Percentiles rank a stretch among this genome's conserved stretches.
Evolutionary conservation across 2,113 vertebrate genomes (phyloP).

Genomic region (Eleginops maclovinus): DNA sequence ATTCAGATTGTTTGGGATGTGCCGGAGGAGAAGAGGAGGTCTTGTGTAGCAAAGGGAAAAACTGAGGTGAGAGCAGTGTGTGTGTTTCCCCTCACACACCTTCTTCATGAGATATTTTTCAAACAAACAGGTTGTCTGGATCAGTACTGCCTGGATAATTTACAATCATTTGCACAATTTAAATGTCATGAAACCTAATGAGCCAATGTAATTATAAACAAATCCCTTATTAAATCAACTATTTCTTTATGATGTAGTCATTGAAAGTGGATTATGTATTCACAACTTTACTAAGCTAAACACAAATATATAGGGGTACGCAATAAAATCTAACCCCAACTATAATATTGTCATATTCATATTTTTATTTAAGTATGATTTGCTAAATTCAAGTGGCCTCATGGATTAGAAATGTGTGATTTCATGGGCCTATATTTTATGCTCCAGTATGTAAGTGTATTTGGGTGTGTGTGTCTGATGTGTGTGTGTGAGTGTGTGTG

Average conservation of each 20-base stretch:
- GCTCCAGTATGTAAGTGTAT: neutral
- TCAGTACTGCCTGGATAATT: neutral
- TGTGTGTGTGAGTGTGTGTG: slow-evolving; percentile 2
- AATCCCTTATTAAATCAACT: neutral
- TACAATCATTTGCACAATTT: neutral
- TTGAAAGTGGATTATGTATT: neutral
- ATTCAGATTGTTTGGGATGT: slow-evolving; percentile 89
- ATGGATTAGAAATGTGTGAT: neutral
- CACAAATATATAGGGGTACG: too few species aligned
- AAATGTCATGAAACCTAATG: neutral
- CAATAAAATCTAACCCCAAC: too few species aligned
- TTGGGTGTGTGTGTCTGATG: neutral
- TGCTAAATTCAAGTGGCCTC: neutral
- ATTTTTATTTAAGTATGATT: neutral
- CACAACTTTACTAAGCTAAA: neutral
- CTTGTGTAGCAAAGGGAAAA: slow-evolving; percentile 89
- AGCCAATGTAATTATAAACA: neutral
- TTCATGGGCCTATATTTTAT: slow-evolving; percentile 8
- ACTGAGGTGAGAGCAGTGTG: slow-evolving; percentile 82
- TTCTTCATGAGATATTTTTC: neutral
- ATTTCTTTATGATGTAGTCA: neutral
- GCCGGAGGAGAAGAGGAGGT: slow-evolving; percentile 81
- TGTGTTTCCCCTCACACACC: neutral
- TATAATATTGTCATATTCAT: too few species aligned
- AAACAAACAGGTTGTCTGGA: neutral